Conservation (phyloP, 1,140 invertebrate species). For the Pseudoatta argentina region DNA sequence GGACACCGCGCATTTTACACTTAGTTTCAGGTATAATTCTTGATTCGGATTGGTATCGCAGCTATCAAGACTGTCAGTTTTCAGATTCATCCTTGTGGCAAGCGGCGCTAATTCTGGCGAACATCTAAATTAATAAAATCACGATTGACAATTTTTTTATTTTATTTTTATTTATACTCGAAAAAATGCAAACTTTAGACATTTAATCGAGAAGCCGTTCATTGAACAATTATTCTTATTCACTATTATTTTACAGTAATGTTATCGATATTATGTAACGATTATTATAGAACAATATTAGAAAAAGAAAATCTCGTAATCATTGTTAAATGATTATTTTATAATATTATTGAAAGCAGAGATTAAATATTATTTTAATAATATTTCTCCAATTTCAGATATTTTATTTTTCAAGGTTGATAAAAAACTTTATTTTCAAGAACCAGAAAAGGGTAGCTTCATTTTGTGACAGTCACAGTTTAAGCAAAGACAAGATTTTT, state of each 20-base stretch:
- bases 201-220: not conserved
- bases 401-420: not conserved
- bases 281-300: not conserved
- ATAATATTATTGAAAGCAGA: not conserved
- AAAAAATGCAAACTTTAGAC: not conserved
- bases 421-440: not conserved
- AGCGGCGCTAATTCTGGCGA: constrained; percentile 83
- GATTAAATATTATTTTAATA: not conserved
- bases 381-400: not conserved
- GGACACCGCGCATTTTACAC: constrained; percentile 79
- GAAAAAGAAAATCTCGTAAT: not conserved
- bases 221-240: not conserved
- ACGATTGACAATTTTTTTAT: not conserved
- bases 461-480: not conserved
- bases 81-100: constrained; percentile 72
- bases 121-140: constrained; percentile 71
- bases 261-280: not conserved
- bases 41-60: constrained; percentile 55
- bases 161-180: not conserved
- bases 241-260: not conserved
- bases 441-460: not conserved
- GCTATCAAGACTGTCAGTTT: constrained; percentile 77
- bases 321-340: not conserved
- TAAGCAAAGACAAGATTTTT: not conserved
- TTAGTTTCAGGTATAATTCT: constrained; percentile 80